Percentiles rank a stretch among this genome's conserved stretches.
These are phyloP conservation scores for Pollenia labialis DNA, from an alignment of 2,888 invertebrate genomes.

Conservation along the genomic window DNA sequence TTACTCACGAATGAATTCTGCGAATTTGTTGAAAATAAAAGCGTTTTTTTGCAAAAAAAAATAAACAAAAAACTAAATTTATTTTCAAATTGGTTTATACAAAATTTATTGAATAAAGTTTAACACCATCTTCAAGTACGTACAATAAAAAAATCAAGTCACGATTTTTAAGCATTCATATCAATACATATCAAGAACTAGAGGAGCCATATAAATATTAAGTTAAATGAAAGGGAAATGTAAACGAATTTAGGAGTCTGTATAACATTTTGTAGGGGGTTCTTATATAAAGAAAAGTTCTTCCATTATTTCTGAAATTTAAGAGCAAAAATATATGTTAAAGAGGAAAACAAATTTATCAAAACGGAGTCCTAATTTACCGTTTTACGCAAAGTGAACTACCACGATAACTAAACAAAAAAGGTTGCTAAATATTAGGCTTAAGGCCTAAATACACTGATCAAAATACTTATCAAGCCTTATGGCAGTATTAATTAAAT, in stretches of 20 bases:
- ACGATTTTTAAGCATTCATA: conserved; percentile 66
- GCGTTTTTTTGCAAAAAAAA: conserved; percentile 6
- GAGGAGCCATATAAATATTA: conserved; percentile 4
- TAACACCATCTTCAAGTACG: conserved; percentile 44
- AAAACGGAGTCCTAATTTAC: too few relatives aligned
- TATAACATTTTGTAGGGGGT: neutral
- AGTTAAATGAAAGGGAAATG: conserved; percentile 35
- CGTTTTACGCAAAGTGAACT: too few relatives aligned
- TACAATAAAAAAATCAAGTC: conserved; percentile 51
- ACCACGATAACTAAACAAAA: too few relatives aligned
- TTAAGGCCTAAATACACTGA: too few relatives aligned
- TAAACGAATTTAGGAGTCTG: neutral
- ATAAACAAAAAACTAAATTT: conserved; percentile 32
- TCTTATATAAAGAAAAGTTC: neutral
- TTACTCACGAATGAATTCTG: conserved; percentile 61
- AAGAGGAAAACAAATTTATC: too few relatives aligned
- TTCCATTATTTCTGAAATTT: neutral
- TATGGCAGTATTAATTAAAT: too few relatives aligned
- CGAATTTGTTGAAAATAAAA: conserved; percentile 58
- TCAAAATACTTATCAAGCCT: too few relatives aligned
- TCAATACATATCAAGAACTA: conserved; percentile 40
- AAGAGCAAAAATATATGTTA: too few relatives aligned
- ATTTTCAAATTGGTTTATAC: conserved; percentile 69
- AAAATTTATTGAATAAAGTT: conserved; percentile 69
- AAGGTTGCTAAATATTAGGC: too few relatives aligned